Evolutionary conservation across 1,140 invertebrate species (phyloP).

Genomic region (Pseudomyrmex sp.): DNA sequence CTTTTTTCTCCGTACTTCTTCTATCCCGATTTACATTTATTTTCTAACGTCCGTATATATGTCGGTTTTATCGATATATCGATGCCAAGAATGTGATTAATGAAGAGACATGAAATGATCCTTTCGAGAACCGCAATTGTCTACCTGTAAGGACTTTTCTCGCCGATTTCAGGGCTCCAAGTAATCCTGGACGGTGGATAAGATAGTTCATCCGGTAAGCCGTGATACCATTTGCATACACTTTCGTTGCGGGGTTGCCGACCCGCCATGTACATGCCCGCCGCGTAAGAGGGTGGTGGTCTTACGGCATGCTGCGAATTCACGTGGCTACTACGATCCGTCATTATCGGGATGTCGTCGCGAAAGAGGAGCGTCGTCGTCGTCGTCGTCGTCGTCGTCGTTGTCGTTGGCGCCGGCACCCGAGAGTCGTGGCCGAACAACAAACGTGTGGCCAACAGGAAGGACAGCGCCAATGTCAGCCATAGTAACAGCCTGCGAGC

Average conservation of each 20-base stretch:
- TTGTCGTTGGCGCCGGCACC: constrained; percentile 64
- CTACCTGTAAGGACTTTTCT: constrained; percentile 85
- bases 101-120: too few species aligned
- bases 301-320: constrained; percentile 42
- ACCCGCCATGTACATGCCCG: constrained; percentile 86
- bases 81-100: too few species aligned
- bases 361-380: constrained; percentile 75
- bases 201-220: constrained; percentile 86
- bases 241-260: constrained; percentile 85
- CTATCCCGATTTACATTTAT: background rate
- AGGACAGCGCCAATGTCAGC: constrained; percentile 62
- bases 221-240: constrained; percentile 88
- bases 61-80: constrained; percentile 13
- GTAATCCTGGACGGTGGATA: constrained; percentile 83
- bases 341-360: constrained; percentile 65
- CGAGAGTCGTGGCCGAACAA: constrained; percentile 69
- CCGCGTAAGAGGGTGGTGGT: constrained; percentile 73
- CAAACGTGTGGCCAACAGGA: constrained; percentile 72
- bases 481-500: constrained; percentile 71
- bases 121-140: background rate
- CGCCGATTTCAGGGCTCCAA: constrained; percentile 86
- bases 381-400: constrained; percentile 70
- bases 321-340: background rate
- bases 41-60: too few species aligned
- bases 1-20: constrained; percentile 25